These are phyloP conservation scores for Andricus quercusramuli DNA, from an alignment of 2,888 invertebrate genomes.

Conservation along the genomic window DNA sequence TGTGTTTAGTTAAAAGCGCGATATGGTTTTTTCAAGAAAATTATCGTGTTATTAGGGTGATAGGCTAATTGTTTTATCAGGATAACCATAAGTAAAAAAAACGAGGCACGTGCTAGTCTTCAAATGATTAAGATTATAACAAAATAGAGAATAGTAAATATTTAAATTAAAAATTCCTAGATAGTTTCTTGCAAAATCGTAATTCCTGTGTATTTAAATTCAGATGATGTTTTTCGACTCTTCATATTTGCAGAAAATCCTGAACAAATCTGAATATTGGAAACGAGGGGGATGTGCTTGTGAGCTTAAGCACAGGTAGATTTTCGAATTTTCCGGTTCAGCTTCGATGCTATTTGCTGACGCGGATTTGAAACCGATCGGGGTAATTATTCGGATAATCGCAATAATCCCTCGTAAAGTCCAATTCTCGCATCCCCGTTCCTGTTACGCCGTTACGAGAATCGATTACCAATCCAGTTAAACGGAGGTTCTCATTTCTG, in stretches of 20 bases:
- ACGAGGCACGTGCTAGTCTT: neutral
- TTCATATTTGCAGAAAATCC: neutral
- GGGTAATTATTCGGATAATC: constrained; percentile 76
- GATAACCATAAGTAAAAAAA: constrained; percentile 8
- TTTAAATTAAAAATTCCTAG: too few species aligned
- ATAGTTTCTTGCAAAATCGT: neutral
- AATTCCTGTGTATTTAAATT: neutral
- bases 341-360: constrained; percentile 67
- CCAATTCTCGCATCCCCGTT: constrained; percentile 57
- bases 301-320: neutral
- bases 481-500: constrained; percentile 55
- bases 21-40: constrained; percentile 2
- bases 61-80: constrained; percentile 28
- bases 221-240: neutral
- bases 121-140: neutral
- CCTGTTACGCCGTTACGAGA: constrained; percentile 66
- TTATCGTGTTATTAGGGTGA: constrained; percentile 19
- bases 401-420: constrained; percentile 69
- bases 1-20: constrained; percentile 19
- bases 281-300: neutral
- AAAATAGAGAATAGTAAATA: too few species aligned
- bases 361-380: constrained; percentile 62
- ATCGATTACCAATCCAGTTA: constrained; percentile 68
- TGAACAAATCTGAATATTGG: neutral
- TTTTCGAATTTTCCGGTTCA: constrained; percentile 51